Evolutionary conservation across 2,113 vertebrate genomes (phyloP).

Genomic region (Thryonomys swinderianus): DNA sequence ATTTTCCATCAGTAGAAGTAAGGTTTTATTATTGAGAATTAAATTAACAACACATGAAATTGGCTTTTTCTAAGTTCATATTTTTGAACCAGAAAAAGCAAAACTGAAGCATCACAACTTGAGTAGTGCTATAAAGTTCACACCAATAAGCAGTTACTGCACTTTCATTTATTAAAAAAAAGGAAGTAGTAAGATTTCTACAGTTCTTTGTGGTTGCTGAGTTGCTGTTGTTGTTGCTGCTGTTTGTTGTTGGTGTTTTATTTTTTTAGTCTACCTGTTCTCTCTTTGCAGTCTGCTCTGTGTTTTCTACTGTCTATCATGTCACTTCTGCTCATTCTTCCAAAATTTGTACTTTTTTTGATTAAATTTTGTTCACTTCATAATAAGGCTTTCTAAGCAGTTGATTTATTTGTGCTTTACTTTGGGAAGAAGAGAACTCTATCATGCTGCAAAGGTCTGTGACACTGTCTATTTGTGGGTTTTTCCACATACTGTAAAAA

Average conservation of each 20-base stretch:
- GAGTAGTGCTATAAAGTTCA: conserved; percentile 80
- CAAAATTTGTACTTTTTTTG: conserved; percentile 15
- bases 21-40: conserved; percentile 88
- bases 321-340: conserved; percentile 48
- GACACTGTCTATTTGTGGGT: conserved; percentile 70
- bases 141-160: conserved; percentile 63
- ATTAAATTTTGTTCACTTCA: conserved; percentile 37
- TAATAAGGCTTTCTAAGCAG: conserved; percentile 67
- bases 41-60: conserved; percentile 91
- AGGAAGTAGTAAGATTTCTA: conserved; percentile 69
- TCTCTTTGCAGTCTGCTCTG: conserved; percentile 63
- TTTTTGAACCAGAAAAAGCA: conserved; percentile 72
- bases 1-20: conserved; percentile 88
- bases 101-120: conserved; percentile 69
- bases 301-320: conserved; percentile 46
- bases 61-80: conserved; percentile 88
- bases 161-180: conserved; percentile 58
- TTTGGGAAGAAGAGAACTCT: conserved; percentile 63
- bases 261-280: too few relatives aligned
- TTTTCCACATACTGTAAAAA: conserved; percentile 76
- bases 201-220: background rate
- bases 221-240: too few relatives aligned
- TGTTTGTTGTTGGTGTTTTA: too few relatives aligned
- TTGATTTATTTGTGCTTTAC: conserved; percentile 73
- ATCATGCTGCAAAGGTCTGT: conserved; percentile 53